Conservation (phyloP, 2,113 vertebrate species). For the Excalfactoria chinensis region DNA sequence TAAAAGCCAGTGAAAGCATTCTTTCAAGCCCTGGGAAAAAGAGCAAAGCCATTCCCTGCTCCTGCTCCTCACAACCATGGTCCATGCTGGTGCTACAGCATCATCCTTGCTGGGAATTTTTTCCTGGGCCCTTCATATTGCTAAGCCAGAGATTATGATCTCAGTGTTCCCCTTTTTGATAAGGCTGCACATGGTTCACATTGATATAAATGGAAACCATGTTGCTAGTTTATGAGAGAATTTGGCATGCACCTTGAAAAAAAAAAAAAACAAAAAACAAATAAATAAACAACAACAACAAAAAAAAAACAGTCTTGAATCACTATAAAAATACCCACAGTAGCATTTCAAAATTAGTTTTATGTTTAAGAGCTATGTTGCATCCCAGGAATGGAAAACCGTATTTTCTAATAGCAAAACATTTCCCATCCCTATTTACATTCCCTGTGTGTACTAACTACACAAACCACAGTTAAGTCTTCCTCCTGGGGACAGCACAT, state of each 20-base stretch:
- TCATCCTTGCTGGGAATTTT: background rate
- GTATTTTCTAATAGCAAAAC: slow-evolving; percentile 48
- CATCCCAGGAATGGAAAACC: slow-evolving; percentile 39
- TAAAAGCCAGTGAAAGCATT: background rate
- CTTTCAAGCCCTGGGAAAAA: background rate
- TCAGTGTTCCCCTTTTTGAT: background rate
- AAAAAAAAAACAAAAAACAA: background rate
- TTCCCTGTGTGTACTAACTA: slow-evolving; percentile 44
- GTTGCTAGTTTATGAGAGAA: background rate
- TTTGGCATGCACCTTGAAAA: slow-evolving; percentile 25
- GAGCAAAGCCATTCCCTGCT: background rate
- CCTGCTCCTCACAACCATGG: fast-evolving
- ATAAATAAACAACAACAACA: background rate
- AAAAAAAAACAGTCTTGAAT: background rate
- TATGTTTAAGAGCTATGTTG: slow-evolving; percentile 58
- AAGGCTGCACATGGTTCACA: background rate
- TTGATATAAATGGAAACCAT: background rate
- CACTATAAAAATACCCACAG: slow-evolving; percentile 41
- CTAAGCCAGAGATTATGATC: background rate
- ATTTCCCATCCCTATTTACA: slow-evolving; percentile 67
- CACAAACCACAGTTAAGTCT: slow-evolving; percentile 46
- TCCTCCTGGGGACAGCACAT: slow-evolving; percentile 48
- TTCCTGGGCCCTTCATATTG: background rate
- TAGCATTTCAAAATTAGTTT: slow-evolving; percentile 58
- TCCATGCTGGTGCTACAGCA: background rate